These are phyloP conservation scores for Dolichoris vasculosae DNA, from an alignment of 1,140 invertebrate genomes.

Conservation along the genomic window DNA sequence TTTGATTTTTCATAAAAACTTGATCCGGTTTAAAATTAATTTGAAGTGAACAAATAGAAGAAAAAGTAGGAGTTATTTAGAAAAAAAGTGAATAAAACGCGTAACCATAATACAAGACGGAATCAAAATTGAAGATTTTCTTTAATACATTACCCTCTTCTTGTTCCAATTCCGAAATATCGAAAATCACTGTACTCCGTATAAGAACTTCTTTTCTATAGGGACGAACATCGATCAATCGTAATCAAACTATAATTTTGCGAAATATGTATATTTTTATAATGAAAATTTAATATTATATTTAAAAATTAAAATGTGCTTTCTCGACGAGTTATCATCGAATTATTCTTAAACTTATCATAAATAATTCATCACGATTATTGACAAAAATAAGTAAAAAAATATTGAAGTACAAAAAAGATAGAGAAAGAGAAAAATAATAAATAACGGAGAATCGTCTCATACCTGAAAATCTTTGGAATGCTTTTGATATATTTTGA, in stretches of 20 bases:
- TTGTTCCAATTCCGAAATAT: too few relatives aligned
- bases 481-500: conserved; percentile 29
- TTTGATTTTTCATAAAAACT: too few relatives aligned
- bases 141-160: too few relatives aligned
- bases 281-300: neutral
- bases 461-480: neutral
- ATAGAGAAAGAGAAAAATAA: neutral
- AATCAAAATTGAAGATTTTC: too few relatives aligned
- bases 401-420: neutral
- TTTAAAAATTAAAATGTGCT: neutral
- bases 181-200: too few relatives aligned
- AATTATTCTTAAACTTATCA: neutral
- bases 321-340: neutral
- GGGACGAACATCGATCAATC: neutral
- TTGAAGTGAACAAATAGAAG: too few relatives aligned
- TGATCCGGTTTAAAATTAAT: too few relatives aligned
- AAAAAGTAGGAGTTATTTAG: too few relatives aligned
- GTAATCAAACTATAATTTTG: neutral
- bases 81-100: too few relatives aligned
- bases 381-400: neutral
- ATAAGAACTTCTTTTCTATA: neutral
- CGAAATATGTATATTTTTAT: neutral
- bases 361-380: neutral
- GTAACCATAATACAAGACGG: too few relatives aligned
- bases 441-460: neutral